A percentile compares a stretch with the other conserved stretches of the same genome.
These are phyloP conservation scores for Plagiodera versicolora DNA, from an alignment of 2,888 invertebrate genomes.

Conservation along the genomic window DNA sequence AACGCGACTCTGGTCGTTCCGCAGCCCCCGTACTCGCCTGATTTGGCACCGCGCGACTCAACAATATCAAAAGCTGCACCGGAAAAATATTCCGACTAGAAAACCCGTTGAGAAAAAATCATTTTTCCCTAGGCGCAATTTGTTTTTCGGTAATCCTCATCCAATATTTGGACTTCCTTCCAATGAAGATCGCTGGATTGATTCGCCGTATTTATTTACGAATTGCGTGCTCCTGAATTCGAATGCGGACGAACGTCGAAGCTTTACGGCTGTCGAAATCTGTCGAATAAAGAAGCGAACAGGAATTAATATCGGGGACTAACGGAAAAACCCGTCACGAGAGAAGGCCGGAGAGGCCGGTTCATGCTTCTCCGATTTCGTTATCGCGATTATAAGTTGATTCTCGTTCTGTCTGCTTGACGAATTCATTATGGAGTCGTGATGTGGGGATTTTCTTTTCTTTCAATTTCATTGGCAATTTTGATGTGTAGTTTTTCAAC, in stretches of 20 bases:
- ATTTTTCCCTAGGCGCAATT: neutral
- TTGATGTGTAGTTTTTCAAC: too few relatives aligned
- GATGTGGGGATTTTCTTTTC: too few relatives aligned
- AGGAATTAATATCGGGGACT: conserved; percentile 26
- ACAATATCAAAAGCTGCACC: too few relatives aligned
- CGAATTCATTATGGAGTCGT: too few relatives aligned
- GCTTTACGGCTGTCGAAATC: conserved; percentile 19
- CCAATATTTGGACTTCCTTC: neutral
- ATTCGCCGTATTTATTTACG: conserved; percentile 8
- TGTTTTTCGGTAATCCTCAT: neutral
- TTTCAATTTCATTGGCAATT: too few relatives aligned
- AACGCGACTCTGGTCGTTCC: too few relatives aligned
- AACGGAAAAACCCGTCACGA: conserved; percentile 2
- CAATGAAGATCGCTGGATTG: neutral
- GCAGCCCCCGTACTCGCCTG: too few relatives aligned
- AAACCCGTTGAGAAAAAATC: too few relatives aligned
- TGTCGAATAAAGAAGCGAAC: conserved; percentile 17
- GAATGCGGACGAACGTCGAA: conserved; percentile 12
- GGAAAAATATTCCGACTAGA: too few relatives aligned
- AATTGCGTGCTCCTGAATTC: conserved; percentile 24
- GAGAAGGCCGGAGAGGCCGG: neutral
- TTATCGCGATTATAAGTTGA: neutral
- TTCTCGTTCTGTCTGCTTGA: too few relatives aligned
- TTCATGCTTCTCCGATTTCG: neutral
- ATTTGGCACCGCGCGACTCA: too few relatives aligned